Base-by-base conservation (phyloP, 1,140 invertebrate species). In the Bombus confusus region DNA sequence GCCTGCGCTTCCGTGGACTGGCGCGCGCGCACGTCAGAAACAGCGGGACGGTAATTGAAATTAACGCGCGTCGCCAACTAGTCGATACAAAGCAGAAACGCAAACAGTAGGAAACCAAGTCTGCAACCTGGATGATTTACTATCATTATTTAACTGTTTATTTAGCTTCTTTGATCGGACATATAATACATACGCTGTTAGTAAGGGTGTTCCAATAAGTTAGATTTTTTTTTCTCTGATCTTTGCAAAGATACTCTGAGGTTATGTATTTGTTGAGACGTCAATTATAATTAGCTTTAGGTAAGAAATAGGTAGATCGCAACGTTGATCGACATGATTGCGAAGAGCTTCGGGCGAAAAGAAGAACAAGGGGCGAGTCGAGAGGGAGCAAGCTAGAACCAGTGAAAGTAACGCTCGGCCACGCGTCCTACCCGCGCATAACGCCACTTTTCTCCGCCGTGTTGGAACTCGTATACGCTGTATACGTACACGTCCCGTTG, bases 351-450 rank as follows among this genome's bases (percentile, higher is more conserved):
- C 47, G 75, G 72, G 64, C 68, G 43, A 83, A 82, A 87, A 79
- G 86, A 90, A 80, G 78, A 86, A 59, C 59, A 84, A 88, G 74
- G 82, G 76, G 66, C 41, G 85, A 81, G 81, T 25, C 72, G 82
- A 80, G 88, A 87, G 74, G 86, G 86, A n/a, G 9, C 80, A 57
- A 86, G 85, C 86, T 66, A 77, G 88, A 86, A 81, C 86, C 85
- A 92, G 92, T 92, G 92, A 92, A 92, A 92, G 92, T 92, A 92
- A 92, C 84, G 82, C 74, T 88, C 83, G 74, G 69, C 77, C 72
- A 72, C 78, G 71, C 83, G 80, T 80, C 66, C 68, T 66, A 78
- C 68, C 57, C 68, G 79, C 75, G 73, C 79, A 85, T 88, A 90
- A 92, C 88, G 90, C 91, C 83, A 84, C 92, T 91, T 91, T 90